These are phyloP conservation scores for Zelostemma sp. DNA, from an alignment of 1,140 invertebrate species.

Conservation along the genomic window DNA sequence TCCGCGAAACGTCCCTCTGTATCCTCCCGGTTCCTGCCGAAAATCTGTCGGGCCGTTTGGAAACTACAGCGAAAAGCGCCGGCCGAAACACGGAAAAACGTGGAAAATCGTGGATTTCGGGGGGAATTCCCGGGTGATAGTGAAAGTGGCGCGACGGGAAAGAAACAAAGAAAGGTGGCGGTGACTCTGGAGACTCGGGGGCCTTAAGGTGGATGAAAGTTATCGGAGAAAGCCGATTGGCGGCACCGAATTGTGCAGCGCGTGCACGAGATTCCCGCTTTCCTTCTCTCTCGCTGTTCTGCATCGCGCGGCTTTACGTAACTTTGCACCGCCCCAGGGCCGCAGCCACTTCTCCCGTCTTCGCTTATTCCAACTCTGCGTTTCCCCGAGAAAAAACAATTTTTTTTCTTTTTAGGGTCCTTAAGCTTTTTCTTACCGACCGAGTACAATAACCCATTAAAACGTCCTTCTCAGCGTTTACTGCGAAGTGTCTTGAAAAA, in stretches of 20 bases:
- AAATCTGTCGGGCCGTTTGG: no score
- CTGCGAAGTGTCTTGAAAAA: no score
- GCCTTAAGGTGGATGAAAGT: constrained; percentile 63
- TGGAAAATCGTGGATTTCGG: neutral
- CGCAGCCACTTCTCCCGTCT: constrained; percentile 29
- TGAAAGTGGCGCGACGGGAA: constrained; percentile 43
- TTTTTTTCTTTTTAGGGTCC: no score
- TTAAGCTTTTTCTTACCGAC: no score
- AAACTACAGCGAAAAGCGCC: no score
- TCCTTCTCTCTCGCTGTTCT: constrained; percentile 10
- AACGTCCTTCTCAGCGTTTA: no score
- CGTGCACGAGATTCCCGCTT: constrained; percentile 3
- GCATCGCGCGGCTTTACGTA: constrained; percentile 51
- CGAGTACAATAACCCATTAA: no score
- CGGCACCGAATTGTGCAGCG: constrained; percentile 19
- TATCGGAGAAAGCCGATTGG: constrained; percentile 69
- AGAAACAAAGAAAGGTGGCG: constrained; percentile 51
- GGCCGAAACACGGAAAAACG: no score
- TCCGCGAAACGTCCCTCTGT: no score
- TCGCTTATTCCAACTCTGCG: no score
- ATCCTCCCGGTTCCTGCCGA: no score
- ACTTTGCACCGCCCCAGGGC: constrained; percentile 43
- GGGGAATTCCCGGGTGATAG: constrained; percentile 33
- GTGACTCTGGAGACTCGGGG: constrained; percentile 24
- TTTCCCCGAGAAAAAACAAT: no score